Evolutionary conservation across 1,140 invertebrate species (phyloP).

Genomic region (Drosophila tristis): DNA sequence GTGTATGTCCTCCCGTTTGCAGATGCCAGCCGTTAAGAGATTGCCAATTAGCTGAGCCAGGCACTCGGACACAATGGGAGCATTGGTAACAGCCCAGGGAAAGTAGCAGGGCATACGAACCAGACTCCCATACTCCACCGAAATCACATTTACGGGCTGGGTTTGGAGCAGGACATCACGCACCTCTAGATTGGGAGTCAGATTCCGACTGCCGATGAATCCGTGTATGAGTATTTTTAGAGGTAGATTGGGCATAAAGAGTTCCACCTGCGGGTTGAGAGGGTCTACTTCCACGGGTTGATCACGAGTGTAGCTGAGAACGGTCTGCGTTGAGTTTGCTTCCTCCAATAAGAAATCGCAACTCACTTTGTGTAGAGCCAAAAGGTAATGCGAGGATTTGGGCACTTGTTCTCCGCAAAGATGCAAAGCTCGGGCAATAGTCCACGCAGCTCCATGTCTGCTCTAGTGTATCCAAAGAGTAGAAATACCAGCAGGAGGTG

Average conservation of each 20-base stretch:
- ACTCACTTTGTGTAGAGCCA: slow-evolving; percentile 80
- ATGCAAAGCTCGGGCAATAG: slow-evolving; percentile 52
- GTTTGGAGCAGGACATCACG: slow-evolving; percentile 67
- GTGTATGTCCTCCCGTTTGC: slow-evolving; percentile 87
- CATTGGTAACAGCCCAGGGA: slow-evolving; percentile 85
- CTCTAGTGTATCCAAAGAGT: not conserved
- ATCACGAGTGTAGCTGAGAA: slow-evolving; percentile 38
- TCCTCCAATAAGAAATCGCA: slow-evolving; percentile 13
- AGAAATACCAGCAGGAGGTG: slow-evolving; percentile 1
- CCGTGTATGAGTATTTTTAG: slow-evolving; percentile 83
- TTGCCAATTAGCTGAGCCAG: slow-evolving; percentile 83
- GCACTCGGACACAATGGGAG: slow-evolving; percentile 84
- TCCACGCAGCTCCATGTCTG: slow-evolving; percentile 18
- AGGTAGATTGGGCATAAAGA: slow-evolving; percentile 67
- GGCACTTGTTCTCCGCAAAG: slow-evolving; percentile 57
- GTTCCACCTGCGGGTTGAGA: slow-evolving; percentile 59
- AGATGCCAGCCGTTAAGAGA: slow-evolving; percentile 84
- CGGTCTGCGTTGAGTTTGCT: not conserved
- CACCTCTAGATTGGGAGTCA: slow-evolving; percentile 70
- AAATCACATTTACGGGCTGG: slow-evolving; percentile 84
- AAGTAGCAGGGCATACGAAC: slow-evolving; percentile 85
- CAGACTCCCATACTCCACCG: slow-evolving; percentile 85
- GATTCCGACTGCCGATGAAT: slow-evolving; percentile 61
- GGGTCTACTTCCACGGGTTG: slow-evolving; percentile 55
- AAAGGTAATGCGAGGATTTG: slow-evolving; percentile 64